These are phyloP conservation scores for Temnothorax rugatulus DNA, from an alignment of 2,888 invertebrate species.

Conservation along the genomic window DNA sequence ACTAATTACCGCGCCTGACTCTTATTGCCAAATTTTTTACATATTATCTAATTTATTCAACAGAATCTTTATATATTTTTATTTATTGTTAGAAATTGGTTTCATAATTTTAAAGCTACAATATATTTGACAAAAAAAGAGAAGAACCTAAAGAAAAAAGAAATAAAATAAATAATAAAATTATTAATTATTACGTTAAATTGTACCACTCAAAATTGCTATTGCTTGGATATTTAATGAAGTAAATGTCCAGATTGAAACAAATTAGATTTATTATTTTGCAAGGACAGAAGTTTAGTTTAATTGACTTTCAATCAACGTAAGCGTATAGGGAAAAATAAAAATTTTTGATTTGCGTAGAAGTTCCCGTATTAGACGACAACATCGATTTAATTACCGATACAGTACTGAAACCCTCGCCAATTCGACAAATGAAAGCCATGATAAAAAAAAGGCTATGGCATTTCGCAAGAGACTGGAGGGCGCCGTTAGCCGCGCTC, in stretches of 20 bases:
- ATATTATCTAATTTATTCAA: no score
- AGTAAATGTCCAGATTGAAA: not conserved
- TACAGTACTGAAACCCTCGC: constrained; percentile 72
- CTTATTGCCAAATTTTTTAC: no score
- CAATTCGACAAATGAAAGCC: constrained; percentile 84
- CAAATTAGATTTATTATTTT: constrained; percentile 14
- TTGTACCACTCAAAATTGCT: not conserved
- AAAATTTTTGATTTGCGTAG: constrained; percentile 57
- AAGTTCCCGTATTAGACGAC: constrained; percentile 68
- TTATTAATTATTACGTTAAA: not conserved
- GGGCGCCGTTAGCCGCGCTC: constrained; percentile 88
- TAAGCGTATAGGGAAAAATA: not conserved
- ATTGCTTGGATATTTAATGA: not conserved
- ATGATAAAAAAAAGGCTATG: constrained; percentile 88
- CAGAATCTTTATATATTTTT: no score
- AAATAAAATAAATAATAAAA: not conserved
- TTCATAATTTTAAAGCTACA: not conserved
- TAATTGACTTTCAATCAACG: not conserved
- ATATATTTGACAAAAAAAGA: not conserved
- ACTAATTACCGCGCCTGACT: no score
- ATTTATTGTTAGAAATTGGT: not conserved
- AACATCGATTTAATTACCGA: constrained; percentile 74
- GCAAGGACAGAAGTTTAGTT: not conserved
- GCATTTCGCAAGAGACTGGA: constrained; percentile 89
- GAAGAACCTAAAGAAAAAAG: not conserved